These are phyloP conservation scores for Pissodes strobi DNA, from an alignment of 1,140 invertebrate species.

Conservation along the genomic window DNA sequence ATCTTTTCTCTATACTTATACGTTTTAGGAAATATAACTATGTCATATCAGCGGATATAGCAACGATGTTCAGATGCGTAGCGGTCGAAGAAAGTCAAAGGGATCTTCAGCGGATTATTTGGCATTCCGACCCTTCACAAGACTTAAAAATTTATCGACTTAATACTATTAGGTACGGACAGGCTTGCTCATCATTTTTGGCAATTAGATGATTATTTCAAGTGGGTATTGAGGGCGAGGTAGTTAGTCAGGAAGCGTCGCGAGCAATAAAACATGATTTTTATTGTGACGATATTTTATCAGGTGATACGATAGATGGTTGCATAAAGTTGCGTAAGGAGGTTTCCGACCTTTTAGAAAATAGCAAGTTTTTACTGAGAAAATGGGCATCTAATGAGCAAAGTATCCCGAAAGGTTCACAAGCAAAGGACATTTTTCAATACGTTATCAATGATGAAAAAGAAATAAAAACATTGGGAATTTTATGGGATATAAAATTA, in stretches of 20 bases:
- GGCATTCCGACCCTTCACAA: conserved; percentile 11
- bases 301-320: not conserved
- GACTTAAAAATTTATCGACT: conserved; percentile 43
- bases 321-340: not conserved
- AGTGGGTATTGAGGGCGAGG: not conserved
- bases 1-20: not conserved
- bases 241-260: not conserved
- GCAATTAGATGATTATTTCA: not conserved
- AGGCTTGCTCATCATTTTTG: conserved; percentile 4
- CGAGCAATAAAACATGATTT: not conserved
- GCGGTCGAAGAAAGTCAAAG: not conserved
- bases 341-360: not conserved
- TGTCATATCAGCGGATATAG: not conserved
- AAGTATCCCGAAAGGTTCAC: not conserved
- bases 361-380: not conserved
- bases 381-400: not conserved
- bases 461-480: not conserved
- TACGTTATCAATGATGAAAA: not conserved
- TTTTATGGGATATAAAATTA: not conserved
- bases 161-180: conserved; percentile 48
- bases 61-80: not conserved
- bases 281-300: not conserved
- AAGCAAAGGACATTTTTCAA: not conserved
- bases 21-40: not conserved
- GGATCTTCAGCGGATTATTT: not conserved